A percentile compares a stretch with the other conserved stretches of the same genome.
These are phyloP conservation scores for Cryptotermes secundus DNA, from an alignment of 1,140 invertebrate species.

Conservation along the genomic window DNA sequence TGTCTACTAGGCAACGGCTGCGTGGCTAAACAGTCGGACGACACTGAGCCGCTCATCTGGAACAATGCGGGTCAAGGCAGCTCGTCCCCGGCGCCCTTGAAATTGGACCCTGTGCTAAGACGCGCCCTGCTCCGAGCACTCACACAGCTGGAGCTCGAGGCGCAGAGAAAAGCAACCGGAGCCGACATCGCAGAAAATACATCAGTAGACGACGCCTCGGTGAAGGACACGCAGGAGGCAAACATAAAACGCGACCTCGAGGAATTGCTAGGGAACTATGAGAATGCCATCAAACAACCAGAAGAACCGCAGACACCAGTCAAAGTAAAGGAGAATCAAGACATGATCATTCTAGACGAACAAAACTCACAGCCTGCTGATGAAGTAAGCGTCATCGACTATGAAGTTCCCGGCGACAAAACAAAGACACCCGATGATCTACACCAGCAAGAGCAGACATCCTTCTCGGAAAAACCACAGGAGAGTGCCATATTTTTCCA, in stretches of 20 bases:
- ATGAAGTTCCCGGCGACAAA: background rate
- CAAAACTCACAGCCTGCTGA: background rate
- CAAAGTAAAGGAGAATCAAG: background rate
- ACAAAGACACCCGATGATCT: background rate
- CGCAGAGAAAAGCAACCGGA: constrained; percentile 35
- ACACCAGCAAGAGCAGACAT: background rate
- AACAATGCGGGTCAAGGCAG: background rate
- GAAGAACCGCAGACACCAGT: background rate
- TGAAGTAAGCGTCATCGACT: background rate
- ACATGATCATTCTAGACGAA: background rate
- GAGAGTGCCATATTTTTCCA: background rate
- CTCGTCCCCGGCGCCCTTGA: constrained; percentile 49
- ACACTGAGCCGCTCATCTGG: background rate
- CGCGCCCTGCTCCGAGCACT: constrained; percentile 69
- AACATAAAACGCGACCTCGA: background rate
- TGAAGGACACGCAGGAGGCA: background rate
- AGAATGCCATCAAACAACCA: background rate
- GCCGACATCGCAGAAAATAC: background rate
- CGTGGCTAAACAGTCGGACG: no score
- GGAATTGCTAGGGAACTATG: background rate
- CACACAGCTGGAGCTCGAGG: constrained; percentile 60
- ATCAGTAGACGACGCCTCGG: background rate
- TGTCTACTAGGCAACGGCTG: no score
- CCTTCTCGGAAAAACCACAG: background rate
- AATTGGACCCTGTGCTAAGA: constrained; percentile 66